A percentile compares a stretch with the other conserved stretches of the same genome.
These are phyloP conservation scores for Anguilla japonica DNA, from an alignment of 2,113 vertebrate species.

Conservation along the genomic window DNA sequence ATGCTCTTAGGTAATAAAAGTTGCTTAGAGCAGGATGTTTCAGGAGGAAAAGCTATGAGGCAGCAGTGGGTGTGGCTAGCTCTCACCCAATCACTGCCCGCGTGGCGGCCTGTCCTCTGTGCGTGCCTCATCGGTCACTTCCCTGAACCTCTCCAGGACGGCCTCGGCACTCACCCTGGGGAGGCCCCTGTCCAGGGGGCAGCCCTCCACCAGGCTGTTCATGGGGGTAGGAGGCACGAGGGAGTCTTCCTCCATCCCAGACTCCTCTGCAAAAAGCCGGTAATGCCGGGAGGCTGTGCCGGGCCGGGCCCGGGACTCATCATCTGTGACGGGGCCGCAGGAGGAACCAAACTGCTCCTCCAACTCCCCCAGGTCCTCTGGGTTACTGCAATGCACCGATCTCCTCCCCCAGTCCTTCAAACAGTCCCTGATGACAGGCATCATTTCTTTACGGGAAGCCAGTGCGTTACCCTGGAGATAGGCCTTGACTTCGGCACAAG, in stretches of 20 bases:
- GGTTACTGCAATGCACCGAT: slow-evolving; percentile 21
- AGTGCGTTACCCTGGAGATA: slow-evolving; percentile 80
- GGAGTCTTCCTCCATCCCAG: slow-evolving; percentile 66
- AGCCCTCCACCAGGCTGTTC: slow-evolving; percentile 95
- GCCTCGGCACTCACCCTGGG: slow-evolving; percentile 77
- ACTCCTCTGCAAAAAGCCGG: slow-evolving; percentile 29
- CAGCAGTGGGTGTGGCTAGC: background rate
- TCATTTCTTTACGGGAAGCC: slow-evolving; percentile 81
- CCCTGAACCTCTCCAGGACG: slow-evolving; percentile 78
- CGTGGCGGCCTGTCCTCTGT: background rate
- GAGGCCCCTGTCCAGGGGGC: slow-evolving; percentile 80
- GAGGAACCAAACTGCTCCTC: slow-evolving; percentile 35
- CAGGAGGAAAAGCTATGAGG: background rate
- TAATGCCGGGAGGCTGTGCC: background rate
- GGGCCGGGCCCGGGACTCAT: background rate
- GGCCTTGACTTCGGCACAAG: slow-evolving; percentile 62
- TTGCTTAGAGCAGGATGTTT: too few relatives aligned
- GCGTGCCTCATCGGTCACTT: slow-evolving; percentile 50
- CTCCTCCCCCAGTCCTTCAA: slow-evolving; percentile 55
- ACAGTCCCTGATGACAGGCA: slow-evolving; percentile 80
- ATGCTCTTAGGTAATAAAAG: background rate
- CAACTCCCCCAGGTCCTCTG: slow-evolving; percentile 35
- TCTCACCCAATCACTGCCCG: slow-evolving; percentile 30
- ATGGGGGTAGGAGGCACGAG: slow-evolving; percentile 82
- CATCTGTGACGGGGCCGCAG: slow-evolving; percentile 8